phyloP scores from a whole-genome alignment of 2,888 invertebrate genomes.

The Eupithecia subfuscata region DNA sequence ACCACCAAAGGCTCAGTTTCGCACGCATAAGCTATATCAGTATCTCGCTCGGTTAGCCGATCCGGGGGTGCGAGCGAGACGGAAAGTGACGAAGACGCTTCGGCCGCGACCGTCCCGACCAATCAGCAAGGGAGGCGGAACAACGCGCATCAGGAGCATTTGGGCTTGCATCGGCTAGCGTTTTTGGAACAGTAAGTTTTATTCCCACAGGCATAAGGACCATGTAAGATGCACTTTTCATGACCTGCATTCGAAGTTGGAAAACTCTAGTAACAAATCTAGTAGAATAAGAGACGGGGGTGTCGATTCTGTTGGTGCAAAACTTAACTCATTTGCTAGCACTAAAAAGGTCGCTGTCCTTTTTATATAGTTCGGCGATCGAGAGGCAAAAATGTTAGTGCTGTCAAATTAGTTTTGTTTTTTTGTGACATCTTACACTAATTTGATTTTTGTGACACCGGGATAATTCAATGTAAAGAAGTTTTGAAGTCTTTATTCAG shows the following conservation, averaged over 20 bases:
- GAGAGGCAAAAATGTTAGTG: not conserved
- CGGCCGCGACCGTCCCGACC: constrained; percentile 69
- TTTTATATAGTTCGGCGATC: not conserved
- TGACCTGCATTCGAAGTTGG: not conserved
- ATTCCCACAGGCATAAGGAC: not conserved
- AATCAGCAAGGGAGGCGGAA: constrained; percentile 56
- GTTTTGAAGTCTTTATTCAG: not conserved
- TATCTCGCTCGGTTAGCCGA: constrained; percentile 74
- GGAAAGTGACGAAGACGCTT: constrained; percentile 89
- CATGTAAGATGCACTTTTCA: not conserved
- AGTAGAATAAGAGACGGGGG: not conserved
- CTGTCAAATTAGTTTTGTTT: not conserved
- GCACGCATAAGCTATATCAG: constrained; percentile 46
- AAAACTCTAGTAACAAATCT: not conserved
- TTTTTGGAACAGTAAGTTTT: constrained; percentile 72
- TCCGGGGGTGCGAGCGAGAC: constrained; percentile 87
- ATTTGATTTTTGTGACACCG: not conserved
- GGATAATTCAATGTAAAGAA: too few relatives aligned
- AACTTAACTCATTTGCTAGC: not conserved
- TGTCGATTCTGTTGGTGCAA: not conserved
- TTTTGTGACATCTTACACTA: not conserved
- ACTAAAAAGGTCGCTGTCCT: not conserved
- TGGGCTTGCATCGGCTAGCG: constrained; percentile 73
- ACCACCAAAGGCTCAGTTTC: constrained; percentile 6
- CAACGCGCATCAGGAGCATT: constrained; percentile 79